Evolutionary conservation across 2,797 vertebrate genomes (phyloP).

Genomic region (Syngnathus acus): DNA sequence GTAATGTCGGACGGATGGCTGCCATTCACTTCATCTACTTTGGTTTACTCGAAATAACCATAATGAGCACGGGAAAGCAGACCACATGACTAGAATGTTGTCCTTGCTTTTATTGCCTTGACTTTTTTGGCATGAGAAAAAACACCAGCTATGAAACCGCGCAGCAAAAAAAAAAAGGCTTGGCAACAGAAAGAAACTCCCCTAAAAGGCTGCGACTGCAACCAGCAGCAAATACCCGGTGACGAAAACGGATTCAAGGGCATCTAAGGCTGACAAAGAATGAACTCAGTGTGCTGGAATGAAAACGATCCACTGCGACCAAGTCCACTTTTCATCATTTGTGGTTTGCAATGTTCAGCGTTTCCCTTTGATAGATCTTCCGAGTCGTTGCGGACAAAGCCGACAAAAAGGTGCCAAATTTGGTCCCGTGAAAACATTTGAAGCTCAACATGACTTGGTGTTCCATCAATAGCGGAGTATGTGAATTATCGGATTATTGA

Average conservation of each 20-base stretch:
- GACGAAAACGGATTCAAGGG: constrained; percentile 38
- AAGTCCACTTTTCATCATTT: constrained; percentile 16
- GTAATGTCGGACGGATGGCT: too few relatives aligned
- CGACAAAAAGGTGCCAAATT: constrained; percentile 23
- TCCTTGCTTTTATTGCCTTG: constrained; percentile 14
- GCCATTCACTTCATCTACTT: too few relatives aligned
- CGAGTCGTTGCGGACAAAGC: constrained; percentile 36
- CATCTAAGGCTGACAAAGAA: constrained; percentile 26
- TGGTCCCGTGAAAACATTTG: constrained; percentile 25
- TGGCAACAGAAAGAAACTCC: constrained; percentile 6
- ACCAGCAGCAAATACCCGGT: constrained; percentile 13
- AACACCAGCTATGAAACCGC: constrained; percentile 39
- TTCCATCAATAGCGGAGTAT: constrained; percentile 41
- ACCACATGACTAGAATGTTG: neutral
- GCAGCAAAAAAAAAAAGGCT: constrained; percentile 22
- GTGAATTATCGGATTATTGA: constrained; percentile 47
- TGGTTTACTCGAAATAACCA: too few relatives aligned
- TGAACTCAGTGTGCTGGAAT: constrained; percentile 23
- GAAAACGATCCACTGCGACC: constrained; percentile 12
- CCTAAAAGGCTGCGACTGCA: constrained; percentile 9
- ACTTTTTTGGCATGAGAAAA: constrained; percentile 40
- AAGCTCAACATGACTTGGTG: constrained; percentile 12
- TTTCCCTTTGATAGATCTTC: constrained; percentile 40
- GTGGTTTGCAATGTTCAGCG: constrained; percentile 20
- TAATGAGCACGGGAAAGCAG: too few relatives aligned